These are phyloP conservation scores for Ophthalmolycus amberensis DNA, from an alignment of 2,113 vertebrate genomes.

Conservation along the genomic window DNA sequence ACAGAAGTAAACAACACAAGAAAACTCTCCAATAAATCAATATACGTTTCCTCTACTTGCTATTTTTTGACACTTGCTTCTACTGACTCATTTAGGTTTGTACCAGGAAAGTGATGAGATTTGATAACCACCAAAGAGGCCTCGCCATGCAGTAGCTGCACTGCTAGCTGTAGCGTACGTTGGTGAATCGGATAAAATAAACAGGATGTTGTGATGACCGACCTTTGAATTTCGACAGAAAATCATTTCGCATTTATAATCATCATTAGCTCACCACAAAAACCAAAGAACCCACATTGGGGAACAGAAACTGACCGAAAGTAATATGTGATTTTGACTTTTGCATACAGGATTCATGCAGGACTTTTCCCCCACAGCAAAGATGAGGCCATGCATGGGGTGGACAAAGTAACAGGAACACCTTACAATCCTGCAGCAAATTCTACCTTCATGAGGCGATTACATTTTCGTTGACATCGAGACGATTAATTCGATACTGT, in stretches of 20 bases:
- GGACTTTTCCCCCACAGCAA: not conserved
- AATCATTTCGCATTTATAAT: not conserved
- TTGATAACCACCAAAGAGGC: not conserved
- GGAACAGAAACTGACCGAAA: not conserved
- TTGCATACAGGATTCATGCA: not conserved
- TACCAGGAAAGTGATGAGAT: not conserved
- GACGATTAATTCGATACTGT: not conserved
- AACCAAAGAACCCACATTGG: not conserved
- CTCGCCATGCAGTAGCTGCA: not conserved
- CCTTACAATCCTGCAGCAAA: not conserved
- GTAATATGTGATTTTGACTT: not conserved
- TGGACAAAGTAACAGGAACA: slow-evolving; percentile 23
- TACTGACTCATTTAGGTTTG: not conserved
- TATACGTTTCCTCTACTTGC: not conserved
- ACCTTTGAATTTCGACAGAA: not conserved
- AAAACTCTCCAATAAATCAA: not conserved
- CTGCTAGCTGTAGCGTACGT: not conserved
- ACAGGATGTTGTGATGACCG: not conserved
- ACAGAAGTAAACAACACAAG: not conserved
- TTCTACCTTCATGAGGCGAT: too few relatives aligned
- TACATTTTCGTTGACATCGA: not conserved
- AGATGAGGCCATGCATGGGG: not conserved
- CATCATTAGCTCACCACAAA: not conserved
- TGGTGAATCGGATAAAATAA: not conserved
- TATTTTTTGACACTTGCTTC: too few relatives aligned